These are phyloP conservation scores for Peromyscus californicus DNA, from an alignment of 2,113 vertebrate species.

Conservation along the genomic window DNA sequence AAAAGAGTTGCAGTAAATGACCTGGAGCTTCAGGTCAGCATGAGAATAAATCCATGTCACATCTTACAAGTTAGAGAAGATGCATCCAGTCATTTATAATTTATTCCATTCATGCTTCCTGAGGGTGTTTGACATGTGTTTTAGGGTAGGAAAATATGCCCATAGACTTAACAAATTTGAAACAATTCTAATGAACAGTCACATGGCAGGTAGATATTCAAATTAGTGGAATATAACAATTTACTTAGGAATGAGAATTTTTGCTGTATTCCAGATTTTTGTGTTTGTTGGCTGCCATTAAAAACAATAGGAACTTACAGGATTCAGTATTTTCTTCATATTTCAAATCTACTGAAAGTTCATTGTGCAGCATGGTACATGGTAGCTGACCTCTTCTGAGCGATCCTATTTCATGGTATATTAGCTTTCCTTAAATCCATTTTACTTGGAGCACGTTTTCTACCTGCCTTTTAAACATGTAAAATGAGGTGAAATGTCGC, in stretches of 20 bases:
- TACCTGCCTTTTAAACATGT: not conserved
- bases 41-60: not conserved
- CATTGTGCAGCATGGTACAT: not conserved
- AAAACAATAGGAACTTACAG: not conserved
- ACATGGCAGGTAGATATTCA: not conserved
- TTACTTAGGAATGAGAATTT: not conserved
- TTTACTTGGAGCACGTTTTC: not conserved
- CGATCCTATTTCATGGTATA: not conserved
- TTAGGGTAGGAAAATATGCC: not conserved
- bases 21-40: not conserved
- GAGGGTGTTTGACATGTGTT: not conserved
- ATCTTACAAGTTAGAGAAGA: not conserved
- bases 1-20: not conserved
- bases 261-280: not conserved
- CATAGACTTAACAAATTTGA: not conserved
- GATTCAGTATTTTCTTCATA: not conserved
- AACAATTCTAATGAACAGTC: not conserved
- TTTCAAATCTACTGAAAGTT: not conserved
- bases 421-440: not conserved
- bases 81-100: not conserved
- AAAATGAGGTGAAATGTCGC: conserved; percentile 22
- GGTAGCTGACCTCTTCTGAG: not conserved
- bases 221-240: not conserved
- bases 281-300: not conserved
- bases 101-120: not conserved